These are phyloP conservation scores for Corythornis cristatus DNA, from an alignment of 2,113 vertebrate genomes.

Conservation along the genomic window DNA sequence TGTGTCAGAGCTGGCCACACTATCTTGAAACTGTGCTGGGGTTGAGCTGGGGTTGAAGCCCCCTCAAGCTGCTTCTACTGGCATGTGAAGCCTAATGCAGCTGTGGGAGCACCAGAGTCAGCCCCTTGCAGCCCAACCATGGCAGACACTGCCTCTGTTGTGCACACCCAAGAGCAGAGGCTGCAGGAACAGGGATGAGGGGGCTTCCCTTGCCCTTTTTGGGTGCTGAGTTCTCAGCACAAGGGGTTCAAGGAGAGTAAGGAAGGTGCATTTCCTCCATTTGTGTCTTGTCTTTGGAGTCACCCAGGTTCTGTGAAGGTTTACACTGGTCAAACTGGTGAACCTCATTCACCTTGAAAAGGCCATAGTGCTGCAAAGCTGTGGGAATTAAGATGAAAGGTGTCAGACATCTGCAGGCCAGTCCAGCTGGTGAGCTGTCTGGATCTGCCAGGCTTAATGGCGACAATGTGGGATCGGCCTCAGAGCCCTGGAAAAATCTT, in stretches of 20 bases:
- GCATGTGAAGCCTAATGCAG: rapidly evolving
- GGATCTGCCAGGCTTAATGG: not conserved
- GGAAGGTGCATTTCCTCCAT: rapidly evolving
- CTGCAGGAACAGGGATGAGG: rapidly evolving
- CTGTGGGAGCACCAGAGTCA: rapidly evolving
- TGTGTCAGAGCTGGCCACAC: rapidly evolving
- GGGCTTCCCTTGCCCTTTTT: rapidly evolving
- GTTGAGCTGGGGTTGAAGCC: not conserved
- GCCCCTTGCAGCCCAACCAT: rapidly evolving
- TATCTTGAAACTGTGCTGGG: not conserved
- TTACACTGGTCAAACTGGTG: not conserved
- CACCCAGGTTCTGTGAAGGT: rapidly evolving
- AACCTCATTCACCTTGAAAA: not conserved
- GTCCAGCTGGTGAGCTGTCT: not conserved
- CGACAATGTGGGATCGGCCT: rapidly evolving
- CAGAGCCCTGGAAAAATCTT: not conserved
- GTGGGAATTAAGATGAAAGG: not conserved
- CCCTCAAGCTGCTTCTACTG: not conserved
- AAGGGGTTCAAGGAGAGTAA: not conserved
- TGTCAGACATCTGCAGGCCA: not conserved
- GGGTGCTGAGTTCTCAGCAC: not conserved
- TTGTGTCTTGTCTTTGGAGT: not conserved
- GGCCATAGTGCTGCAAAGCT: not conserved
- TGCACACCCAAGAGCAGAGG: rapidly evolving
- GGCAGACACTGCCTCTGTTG: not conserved